These are phyloP conservation scores for Parotocinclus haroldoi DNA, from an alignment of 2,797 vertebrate species.

Conservation along the genomic window DNA sequence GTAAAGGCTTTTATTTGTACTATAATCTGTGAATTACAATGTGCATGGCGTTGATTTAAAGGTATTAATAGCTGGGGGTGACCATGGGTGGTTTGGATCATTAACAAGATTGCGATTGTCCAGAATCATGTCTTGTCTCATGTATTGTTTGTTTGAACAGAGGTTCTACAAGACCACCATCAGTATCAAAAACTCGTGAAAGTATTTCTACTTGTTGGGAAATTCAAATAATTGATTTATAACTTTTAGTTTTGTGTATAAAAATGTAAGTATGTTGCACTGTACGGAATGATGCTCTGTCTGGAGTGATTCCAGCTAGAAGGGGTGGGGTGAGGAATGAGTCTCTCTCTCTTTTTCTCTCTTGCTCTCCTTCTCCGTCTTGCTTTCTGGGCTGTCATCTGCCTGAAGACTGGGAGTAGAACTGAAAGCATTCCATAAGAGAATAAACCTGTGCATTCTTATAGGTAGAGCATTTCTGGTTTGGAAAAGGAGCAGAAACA, in stretches of 20 bases:
- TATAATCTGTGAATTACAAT: slow-evolving; percentile 3
- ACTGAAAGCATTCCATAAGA: slow-evolving; percentile 12
- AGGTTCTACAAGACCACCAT: slow-evolving; percentile 13
- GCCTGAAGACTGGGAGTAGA: slow-evolving; percentile 23
- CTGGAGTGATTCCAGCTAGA: slow-evolving; percentile 32
- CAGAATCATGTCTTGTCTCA: slow-evolving; percentile 18
- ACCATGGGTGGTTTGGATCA: slow-evolving; percentile 24
- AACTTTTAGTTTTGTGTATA: too few relatives aligned
- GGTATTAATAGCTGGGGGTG: slow-evolving; percentile 24
- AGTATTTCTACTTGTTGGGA: too few relatives aligned
- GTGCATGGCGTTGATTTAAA: slow-evolving; percentile 13
- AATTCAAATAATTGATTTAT: too few relatives aligned
- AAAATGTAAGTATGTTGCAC: not conserved
- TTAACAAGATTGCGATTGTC: slow-evolving; percentile 16
- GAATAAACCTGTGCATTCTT: slow-evolving; percentile 8
- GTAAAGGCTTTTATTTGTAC: slow-evolving; percentile 49
- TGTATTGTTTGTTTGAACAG: slow-evolving; percentile 23
- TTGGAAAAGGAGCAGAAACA: slow-evolving; percentile 13
- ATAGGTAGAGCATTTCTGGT: slow-evolving; percentile 14
- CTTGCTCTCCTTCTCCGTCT: slow-evolving; percentile 19
- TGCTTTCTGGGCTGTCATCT: slow-evolving; percentile 40
- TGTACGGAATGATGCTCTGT: slow-evolving; percentile 9
- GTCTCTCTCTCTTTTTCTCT: not conserved
- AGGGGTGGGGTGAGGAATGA: slow-evolving; percentile 23
- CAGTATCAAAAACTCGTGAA: slow-evolving; percentile 5